Evolutionary conservation across 1,140 invertebrate genomes (phyloP), one percentile per base, ranked within the genome.

Genomic region (Zophobas atratus): DNA sequence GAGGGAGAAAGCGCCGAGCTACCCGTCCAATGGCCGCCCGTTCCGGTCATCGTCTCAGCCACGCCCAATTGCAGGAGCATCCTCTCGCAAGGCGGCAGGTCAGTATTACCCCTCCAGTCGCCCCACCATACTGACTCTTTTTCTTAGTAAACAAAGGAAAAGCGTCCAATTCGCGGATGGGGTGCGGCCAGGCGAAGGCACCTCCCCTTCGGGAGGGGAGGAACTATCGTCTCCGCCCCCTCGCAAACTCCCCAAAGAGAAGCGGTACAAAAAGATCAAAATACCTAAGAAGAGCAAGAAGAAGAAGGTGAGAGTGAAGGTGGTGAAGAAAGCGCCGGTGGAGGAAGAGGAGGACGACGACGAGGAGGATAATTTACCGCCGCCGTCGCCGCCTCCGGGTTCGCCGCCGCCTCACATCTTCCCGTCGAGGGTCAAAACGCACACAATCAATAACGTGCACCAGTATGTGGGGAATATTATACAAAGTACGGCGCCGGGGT

Each of bases 201-300:
- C 91, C 0, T 91, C 90, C 78, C 89, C 90, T 0, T 91, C 90
- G 39, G 91, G 89, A 6, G 90, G 90, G 1, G 91, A 92, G 81
- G 91, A 92, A 70, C 88, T 92, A 82, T 88, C 89, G 3, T 92
- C 91, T 1, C 90, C 92, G 8, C 91, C 91, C n/a, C 91, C 90
- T 1, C 71, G 82, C 32, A 81, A 84, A 70, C 67, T 84, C 39
- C 81, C 86, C 2, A 88, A 88, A 72, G 87, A 88, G 71, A 91
- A 89, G 78, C 88, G 88, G 49, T 87, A 87, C 1, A 89, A 87
- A 35, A 88, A 88, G 51, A 87, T 87, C 51, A 89, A 89, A 74
- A 84, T 85, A 8, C 81, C 86, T 33, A 90, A 88, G 60, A 88
- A 88, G 55, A 60, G 79, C 6, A 88, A 88, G n/a, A 90, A 90